These are phyloP conservation scores for Apocrypta bakeri DNA, from an alignment of 1,140 invertebrate species.

Conservation along the genomic window DNA sequence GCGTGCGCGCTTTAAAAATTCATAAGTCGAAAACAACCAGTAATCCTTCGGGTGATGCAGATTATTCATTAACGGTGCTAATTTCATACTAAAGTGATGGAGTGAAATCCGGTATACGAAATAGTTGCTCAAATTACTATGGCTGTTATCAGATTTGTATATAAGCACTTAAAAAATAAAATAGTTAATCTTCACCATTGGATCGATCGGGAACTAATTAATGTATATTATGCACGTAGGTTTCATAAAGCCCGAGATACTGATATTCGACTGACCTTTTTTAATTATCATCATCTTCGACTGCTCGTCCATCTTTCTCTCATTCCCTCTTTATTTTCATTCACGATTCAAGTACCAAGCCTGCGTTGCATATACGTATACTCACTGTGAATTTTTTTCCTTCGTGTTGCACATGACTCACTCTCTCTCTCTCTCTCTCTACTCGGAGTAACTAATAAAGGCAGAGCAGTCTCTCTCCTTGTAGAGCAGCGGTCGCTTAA, in stretches of 20 bases:
- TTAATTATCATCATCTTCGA: conserved; percentile 22
- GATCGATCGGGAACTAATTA: no score
- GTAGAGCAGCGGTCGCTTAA: conserved; percentile 43
- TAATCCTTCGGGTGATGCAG: neutral
- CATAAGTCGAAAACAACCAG: conserved; percentile 6
- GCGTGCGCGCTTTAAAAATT: conserved; percentile 43
- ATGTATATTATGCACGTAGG: no score
- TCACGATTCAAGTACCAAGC: conserved; percentile 32
- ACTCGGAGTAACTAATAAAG: conserved; percentile 31
- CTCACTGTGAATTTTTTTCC: conserved; percentile 26
- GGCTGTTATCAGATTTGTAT: no score
- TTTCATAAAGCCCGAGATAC: neutral
- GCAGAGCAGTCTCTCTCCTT: conserved; percentile 16
- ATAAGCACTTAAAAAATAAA: no score
- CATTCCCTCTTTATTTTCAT: conserved; percentile 18
- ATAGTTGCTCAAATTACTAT: no score
- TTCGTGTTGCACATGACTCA: conserved; percentile 22
- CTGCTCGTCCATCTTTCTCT: neutral
- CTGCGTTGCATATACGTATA: neutral
- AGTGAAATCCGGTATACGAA: neutral
- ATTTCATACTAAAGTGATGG: neutral
- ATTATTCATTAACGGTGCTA: conserved; percentile 14
- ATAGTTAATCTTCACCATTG: no score
- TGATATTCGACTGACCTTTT: conserved; percentile 21
- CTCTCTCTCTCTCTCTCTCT: neutral